These are phyloP conservation scores for Mythimna impura DNA, from an alignment of 2,888 invertebrate genomes.

Conservation along the genomic window DNA sequence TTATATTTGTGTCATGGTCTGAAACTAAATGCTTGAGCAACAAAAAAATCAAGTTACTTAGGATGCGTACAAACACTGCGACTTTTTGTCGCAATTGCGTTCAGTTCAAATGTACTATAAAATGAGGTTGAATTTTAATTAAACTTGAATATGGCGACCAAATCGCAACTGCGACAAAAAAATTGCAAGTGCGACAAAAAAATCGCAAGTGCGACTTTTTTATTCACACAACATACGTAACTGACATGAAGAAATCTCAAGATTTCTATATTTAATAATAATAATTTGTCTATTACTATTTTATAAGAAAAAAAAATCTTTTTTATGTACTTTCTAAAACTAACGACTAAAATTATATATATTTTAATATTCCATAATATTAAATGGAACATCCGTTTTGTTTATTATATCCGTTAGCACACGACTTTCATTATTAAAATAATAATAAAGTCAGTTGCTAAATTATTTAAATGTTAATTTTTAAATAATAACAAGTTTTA, in stretches of 20 bases:
- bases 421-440: constrained; percentile 2
- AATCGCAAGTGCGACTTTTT: constrained; percentile 23
- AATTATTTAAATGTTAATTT: constrained; percentile 27
- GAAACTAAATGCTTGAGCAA: constrained; percentile 49
- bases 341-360: constrained; percentile 56
- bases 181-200: constrained; percentile 30
- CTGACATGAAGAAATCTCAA: constrained; percentile 17
- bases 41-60: constrained; percentile 17
- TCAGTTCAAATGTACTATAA: neutral
- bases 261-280: constrained; percentile 40
- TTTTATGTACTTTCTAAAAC: constrained; percentile 15
- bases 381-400: constrained; percentile 14
- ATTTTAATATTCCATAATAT: constrained; percentile 26
- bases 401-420: constrained; percentile 41
- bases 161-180: constrained; percentile 41
- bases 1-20: constrained; percentile 27
- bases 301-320: constrained; percentile 25
- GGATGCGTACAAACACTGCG: neutral
- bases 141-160: constrained; percentile 29
- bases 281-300: constrained; percentile 51
- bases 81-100: constrained; percentile 41
- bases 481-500: constrained; percentile 13
- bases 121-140: constrained; percentile 1
- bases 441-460: constrained; percentile 30
- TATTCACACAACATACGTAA: neutral